These are phyloP conservation scores for Melieria picta DNA, from an alignment of 2,888 invertebrate species.

Conservation along the genomic window DNA sequence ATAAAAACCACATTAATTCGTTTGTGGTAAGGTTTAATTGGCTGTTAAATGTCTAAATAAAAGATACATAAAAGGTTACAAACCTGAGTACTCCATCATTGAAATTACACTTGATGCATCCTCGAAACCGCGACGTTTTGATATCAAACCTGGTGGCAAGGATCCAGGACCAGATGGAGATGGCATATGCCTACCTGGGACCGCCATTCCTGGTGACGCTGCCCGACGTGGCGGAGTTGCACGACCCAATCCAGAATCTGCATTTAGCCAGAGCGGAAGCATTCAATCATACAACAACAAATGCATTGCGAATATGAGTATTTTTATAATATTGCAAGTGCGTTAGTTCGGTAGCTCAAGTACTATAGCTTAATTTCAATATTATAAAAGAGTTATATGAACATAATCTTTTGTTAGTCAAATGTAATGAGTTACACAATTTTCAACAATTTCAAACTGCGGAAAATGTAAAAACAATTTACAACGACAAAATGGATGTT, in stretches of 20 bases:
- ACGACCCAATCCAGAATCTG: slow-evolving; percentile 87
- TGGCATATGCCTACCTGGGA: slow-evolving; percentile 76
- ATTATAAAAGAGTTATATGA: neutral
- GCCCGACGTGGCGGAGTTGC: slow-evolving; percentile 89
- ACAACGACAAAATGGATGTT: too few species aligned
- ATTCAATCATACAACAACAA: slow-evolving; percentile 11
- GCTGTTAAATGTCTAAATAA: too few species aligned
- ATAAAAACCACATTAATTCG: too few species aligned
- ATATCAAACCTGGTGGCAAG: slow-evolving; percentile 80
- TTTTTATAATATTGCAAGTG: slow-evolving; percentile 10
- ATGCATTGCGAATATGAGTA: neutral
- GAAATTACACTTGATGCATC: slow-evolving; percentile 87
- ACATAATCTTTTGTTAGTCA: neutral
- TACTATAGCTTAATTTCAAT: slow-evolving; percentile 2
- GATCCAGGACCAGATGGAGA: slow-evolving; percentile 88
- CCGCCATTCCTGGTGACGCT: slow-evolving; percentile 83
- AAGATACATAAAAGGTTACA: slow-evolving; percentile 54
- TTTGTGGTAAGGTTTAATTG: too few species aligned
- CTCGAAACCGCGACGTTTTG: slow-evolving; percentile 75
- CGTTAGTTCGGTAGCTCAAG: neutral
- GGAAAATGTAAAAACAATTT: too few species aligned
- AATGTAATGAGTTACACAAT: too few species aligned
- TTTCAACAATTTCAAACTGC: too few species aligned
- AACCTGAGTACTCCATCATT: slow-evolving; percentile 86
- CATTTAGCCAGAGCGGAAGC: slow-evolving; percentile 67